These are phyloP conservation scores for Diglossa cyanea DNA, from an alignment of 2,797 vertebrate genomes.

Conservation along the genomic window DNA sequence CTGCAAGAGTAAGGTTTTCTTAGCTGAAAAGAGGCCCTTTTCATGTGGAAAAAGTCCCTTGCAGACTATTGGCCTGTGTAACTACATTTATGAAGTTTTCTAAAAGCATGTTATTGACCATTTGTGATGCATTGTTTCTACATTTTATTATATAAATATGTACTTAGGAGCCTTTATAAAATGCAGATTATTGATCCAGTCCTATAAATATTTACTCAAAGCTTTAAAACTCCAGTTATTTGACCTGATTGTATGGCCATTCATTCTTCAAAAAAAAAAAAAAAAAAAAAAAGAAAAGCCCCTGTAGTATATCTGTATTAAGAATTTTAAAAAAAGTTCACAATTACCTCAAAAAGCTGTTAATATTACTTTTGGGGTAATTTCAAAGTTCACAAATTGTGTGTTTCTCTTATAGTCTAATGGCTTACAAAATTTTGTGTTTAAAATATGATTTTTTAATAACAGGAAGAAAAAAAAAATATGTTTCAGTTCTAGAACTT, in stretches of 20 bases:
- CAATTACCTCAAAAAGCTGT: background rate
- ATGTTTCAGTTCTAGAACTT: background rate
- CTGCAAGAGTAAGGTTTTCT: conserved; percentile 9
- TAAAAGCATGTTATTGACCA: background rate
- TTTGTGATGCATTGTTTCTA: background rate
- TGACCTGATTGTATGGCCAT: background rate
- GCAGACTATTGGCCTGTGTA: background rate
- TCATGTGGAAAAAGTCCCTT: background rate
- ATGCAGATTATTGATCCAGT: background rate
- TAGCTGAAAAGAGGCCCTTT: background rate
- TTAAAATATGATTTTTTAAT: background rate
- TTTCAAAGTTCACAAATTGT: background rate
- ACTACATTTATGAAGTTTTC: background rate
- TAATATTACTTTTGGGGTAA: background rate
- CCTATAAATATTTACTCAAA: background rate
- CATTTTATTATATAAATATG: background rate
- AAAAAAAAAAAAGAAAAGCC: background rate
- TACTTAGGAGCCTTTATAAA: background rate
- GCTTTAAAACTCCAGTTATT: background rate
- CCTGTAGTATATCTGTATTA: background rate
- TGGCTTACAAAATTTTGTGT: background rate
- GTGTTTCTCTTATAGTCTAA: background rate
- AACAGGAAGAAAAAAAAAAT: background rate
- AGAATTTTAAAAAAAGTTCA: background rate
- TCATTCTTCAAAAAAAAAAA: background rate